Evolutionary conservation across 1,140 invertebrate species (phyloP), one percentile per base, ranked within the genome.

Genomic region (Teleopsis dalmanni): DNA sequence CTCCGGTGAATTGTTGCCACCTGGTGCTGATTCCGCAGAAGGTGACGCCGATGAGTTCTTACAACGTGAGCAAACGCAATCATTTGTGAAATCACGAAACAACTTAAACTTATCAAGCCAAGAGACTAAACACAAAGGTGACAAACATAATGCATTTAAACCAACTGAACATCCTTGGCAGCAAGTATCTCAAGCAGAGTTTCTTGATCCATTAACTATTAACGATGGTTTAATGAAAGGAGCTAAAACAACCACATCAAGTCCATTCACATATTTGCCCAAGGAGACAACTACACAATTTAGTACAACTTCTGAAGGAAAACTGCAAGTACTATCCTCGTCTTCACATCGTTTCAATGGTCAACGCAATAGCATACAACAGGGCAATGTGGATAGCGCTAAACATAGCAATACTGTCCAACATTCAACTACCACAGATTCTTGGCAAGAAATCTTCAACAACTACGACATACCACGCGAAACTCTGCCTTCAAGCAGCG

Each of bases 121-220:
- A 54, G 21, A 33, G 3, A 16, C 18, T 11, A 33, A 21, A 7
- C 35, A 38, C n/a, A 40, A 48, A 33, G 10, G 19, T 13, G 41
- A 34, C 22, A 52, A 33, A 16, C 10, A 33, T 4, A 38, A 22
- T 29, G 57, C 55, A 4, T 58, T 59, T 4, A 67, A 67, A 21
- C 65, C 53, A 73, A 81, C 79, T 0, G 62, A 63, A 51, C 50
- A 58, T 13, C 65, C 62, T 9, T 67, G 65, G 65, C 45, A 54
- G 3, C 42, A 63, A 11, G 62, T 65, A 13, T 63, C 65, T 3
- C 65, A 68, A 25, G 63, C 62, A 1, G 65, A 67, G 48, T 66
- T 66, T 46, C 50, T 85, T 3, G 82, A 87, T 69, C 84, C 84
- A 0, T 76, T 81, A 34, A 79, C 77, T 18, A 78, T 87, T 18